Conservation (phyloP, 2,113 vertebrate species). For the Protomyctophum bolini region DNA sequence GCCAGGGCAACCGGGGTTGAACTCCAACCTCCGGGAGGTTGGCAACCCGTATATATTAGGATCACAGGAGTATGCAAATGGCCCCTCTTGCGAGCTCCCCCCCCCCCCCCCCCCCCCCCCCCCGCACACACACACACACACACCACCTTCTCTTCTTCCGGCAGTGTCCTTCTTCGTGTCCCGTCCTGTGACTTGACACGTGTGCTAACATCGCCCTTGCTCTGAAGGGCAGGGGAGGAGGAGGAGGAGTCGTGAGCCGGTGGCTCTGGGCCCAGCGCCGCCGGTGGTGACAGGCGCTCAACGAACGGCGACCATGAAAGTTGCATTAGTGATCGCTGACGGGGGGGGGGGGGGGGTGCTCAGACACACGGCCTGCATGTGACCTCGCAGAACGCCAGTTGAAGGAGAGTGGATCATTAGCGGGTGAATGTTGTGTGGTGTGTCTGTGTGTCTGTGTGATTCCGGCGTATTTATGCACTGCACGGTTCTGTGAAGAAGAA, state of each 20-base stretch:
- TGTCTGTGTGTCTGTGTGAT: not conserved
- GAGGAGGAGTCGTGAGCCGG: not conserved
- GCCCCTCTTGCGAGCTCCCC: not conserved
- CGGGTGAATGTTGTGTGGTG: constrained; percentile 35
- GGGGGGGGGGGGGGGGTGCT: constrained; percentile 44
- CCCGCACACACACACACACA: no score
- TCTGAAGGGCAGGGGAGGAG: constrained; percentile 58
- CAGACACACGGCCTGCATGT: constrained; percentile 48
- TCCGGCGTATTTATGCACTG: not conserved
- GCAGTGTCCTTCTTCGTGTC: constrained; percentile 71
- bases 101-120: constrained; percentile 45
- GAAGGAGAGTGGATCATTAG: constrained; percentile 55
- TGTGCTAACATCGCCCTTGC: constrained; percentile 72
- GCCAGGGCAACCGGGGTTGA: constrained; percentile 62
- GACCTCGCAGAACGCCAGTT: constrained; percentile 44
- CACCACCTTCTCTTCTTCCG: constrained; percentile 51
- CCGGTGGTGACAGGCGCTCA: constrained; percentile 11
- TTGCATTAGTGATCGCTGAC: constrained; percentile 70
- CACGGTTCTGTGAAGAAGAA: no score
- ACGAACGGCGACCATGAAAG: constrained; percentile 8
- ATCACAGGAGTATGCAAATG: constrained; percentile 78
- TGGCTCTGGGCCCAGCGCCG: no score
- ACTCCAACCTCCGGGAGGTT: constrained; percentile 71
- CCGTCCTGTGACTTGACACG: constrained; percentile 67
- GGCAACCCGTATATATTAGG: constrained; percentile 81